phyloP scores from a whole-genome alignment of 2,797 vertebrate genomes.

The Peromyscus melanophrys region DNA sequence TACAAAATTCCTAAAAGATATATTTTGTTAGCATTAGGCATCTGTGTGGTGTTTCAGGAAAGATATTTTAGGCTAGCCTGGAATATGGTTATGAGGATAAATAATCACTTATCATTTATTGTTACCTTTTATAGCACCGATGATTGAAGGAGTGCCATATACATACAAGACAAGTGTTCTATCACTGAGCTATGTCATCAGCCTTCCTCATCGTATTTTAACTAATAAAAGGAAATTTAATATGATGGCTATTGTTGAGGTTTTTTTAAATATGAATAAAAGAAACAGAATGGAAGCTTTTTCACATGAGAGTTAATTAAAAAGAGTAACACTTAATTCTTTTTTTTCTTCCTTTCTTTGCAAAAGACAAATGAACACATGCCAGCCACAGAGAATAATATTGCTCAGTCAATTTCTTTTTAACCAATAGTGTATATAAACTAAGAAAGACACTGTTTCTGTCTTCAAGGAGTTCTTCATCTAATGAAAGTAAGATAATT shows the following conservation, averaged over 20 bases:
- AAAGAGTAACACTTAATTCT: slow-evolving; percentile 46
- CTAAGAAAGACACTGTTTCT: neutral
- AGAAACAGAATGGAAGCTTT: slow-evolving; percentile 8
- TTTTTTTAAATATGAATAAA: slow-evolving; percentile 22
- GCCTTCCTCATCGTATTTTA: neutral
- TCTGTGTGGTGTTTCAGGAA: slow-evolving; percentile 37
- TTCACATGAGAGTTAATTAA: slow-evolving; percentile 45
- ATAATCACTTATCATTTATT: neutral
- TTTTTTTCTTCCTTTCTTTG: neutral
- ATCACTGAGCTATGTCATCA: neutral
- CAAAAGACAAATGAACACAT: slow-evolving; percentile 35
- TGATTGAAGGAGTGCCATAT: neutral
- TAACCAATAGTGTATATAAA: slow-evolving; percentile 47
- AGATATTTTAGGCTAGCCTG: slow-evolving; percentile 26
- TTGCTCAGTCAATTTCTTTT: slow-evolving; percentile 51
- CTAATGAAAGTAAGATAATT: slow-evolving; percentile 6
- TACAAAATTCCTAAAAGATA: neutral
- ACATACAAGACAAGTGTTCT: neutral
- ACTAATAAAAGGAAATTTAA: slow-evolving; percentile 55
- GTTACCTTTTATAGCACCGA: too few relatives aligned
- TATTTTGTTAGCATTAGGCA: slow-evolving; percentile 33
- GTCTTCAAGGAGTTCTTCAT: slow-evolving; percentile 57
- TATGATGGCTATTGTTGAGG: neutral
- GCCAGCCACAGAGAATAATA: neutral
- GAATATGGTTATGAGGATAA: slow-evolving; percentile 44